Evolutionary conservation across 2,888 invertebrate species (phyloP).

Genomic region (Cyclophora punctaria): DNA sequence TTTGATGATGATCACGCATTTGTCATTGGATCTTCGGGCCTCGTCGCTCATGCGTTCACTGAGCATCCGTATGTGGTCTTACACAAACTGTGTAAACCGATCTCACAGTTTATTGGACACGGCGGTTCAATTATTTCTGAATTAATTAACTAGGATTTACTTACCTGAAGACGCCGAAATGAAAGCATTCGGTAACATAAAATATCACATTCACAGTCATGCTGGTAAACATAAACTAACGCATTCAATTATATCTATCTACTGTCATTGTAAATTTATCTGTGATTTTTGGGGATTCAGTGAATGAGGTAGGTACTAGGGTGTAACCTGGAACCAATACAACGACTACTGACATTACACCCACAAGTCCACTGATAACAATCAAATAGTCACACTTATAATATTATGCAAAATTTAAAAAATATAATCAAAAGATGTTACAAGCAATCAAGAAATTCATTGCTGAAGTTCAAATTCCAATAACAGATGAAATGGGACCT

Average conservation of each 20-base stretch:
- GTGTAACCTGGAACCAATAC: conserved; percentile 73
- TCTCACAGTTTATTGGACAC: background rate
- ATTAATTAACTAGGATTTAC: conserved; percentile 9
- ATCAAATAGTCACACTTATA: conserved; percentile 61
- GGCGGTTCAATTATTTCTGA: conserved; percentile 9
- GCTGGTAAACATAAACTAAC: conserved; percentile 58
- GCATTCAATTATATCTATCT: conserved; percentile 47
- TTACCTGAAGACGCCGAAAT: conserved; percentile 21
- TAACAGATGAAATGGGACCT: conserved; percentile 55
- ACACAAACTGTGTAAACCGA: too few species aligned
- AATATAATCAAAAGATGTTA: conserved; percentile 41
- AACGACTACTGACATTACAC: conserved; percentile 69
- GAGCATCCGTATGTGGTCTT: conserved; percentile 24
- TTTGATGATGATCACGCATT: conserved; percentile 68
- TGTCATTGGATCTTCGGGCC: conserved; percentile 55
- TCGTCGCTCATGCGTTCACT: conserved; percentile 41
- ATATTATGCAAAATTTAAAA: conserved; percentile 49
- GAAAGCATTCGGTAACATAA: conserved; percentile 13
- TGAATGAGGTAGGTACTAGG: conserved; percentile 39
- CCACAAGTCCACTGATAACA: conserved; percentile 55
- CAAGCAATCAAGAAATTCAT: conserved; percentile 53
- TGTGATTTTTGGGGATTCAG: conserved; percentile 49
- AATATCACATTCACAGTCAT: conserved; percentile 54
- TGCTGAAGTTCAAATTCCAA: conserved; percentile 41
- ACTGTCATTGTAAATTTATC: conserved; percentile 68